phyloP scores from a whole-genome alignment of 1,140 invertebrate species.

The Lasaia peninsularis region DNA sequence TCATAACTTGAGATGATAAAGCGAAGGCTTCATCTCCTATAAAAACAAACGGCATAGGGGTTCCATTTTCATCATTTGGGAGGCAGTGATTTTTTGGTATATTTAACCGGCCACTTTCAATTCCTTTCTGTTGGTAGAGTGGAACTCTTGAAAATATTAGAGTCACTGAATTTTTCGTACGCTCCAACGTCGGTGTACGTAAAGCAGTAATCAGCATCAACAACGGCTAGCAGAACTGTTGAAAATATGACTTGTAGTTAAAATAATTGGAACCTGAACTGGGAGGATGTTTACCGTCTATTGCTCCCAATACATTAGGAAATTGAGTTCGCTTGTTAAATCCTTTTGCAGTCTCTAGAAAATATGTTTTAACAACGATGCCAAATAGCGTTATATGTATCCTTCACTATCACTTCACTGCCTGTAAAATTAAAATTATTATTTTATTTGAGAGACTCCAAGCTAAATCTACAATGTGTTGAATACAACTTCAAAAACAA shows the following conservation, averaged over 20 bases:
- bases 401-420: background rate
- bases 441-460: no score
- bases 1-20: background rate
- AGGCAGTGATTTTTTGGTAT: background rate
- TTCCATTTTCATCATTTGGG: background rate
- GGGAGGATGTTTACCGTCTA: background rate
- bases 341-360: background rate
- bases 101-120: background rate
- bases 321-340: background rate
- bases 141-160: background rate
- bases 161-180: no score
- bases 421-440: no score
- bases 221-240: background rate
- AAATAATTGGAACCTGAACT: background rate
- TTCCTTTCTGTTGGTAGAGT: background rate
- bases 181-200: background rate
- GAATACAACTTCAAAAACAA: no score
- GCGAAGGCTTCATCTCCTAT: conserved; percentile 1
- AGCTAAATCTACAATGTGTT: no score
- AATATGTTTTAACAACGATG: background rate
- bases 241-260: conserved; percentile 6
- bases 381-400: background rate
- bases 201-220: background rate
- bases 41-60: background rate
- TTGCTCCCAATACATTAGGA: background rate